Percentiles rank a stretch among this genome's conserved stretches.
phyloP scores from a whole-genome alignment of 2,888 invertebrate genomes.

The Tridacna gigas region DNA sequence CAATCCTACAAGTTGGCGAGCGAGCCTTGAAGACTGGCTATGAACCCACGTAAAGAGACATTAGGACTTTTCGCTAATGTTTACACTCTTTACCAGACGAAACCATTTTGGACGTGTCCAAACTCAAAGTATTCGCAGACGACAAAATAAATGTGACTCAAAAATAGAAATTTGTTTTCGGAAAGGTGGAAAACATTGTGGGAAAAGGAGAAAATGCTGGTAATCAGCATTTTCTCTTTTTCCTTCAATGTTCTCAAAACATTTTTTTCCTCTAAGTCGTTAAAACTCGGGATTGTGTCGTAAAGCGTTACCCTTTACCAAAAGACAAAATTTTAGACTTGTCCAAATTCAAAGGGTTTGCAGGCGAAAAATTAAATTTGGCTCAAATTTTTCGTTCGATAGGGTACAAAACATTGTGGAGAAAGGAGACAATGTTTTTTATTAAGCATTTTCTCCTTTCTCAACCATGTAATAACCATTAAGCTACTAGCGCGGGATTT shows the following conservation, averaged over 20 bases:
- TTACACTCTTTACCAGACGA: neutral
- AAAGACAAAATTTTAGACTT: too few relatives aligned
- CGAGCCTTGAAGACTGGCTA: slow-evolving; percentile 9
- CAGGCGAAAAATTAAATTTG: too few relatives aligned
- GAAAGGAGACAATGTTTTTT: neutral
- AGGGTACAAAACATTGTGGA: neutral
- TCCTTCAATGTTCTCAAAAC: neutral
- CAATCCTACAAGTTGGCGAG: slow-evolving; percentile 1
- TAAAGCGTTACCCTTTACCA: too few relatives aligned
- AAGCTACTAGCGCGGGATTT: too few relatives aligned
- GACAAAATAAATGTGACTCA: too few relatives aligned
- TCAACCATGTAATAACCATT: neutral
- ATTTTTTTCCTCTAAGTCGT: too few relatives aligned
- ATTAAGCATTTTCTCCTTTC: neutral
- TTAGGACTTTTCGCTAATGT: slow-evolving; percentile 4
- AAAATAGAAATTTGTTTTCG: too few relatives aligned
- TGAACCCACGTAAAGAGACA: slow-evolving; percentile 5
- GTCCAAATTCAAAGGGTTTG: too few relatives aligned
- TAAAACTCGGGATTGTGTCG: too few relatives aligned
- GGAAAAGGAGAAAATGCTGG: slow-evolving; percentile 3
- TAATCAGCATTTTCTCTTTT: slow-evolving; percentile 3
- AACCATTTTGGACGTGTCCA: neutral
- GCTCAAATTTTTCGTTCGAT: too few relatives aligned
- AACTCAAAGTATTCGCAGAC: too few relatives aligned
- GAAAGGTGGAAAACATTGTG: slow-evolving; percentile 7